Evolutionary conservation across 2,113 vertebrate species (phyloP), one percentile per base, ranked within the genome.

Genomic region (Pterophyllum scalare): DNA sequence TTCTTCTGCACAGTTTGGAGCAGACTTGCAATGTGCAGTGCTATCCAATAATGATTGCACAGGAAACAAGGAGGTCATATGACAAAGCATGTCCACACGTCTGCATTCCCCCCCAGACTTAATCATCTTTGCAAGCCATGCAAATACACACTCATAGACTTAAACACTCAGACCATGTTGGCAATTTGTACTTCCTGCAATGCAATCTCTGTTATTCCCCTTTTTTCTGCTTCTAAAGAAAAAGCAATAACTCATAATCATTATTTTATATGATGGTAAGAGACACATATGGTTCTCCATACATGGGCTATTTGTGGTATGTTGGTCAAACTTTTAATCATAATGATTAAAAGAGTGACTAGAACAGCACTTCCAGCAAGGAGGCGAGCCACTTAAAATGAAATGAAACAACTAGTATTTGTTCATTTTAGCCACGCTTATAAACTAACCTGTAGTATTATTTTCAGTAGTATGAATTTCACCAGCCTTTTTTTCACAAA

Each of bases 51-150:
- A 89, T 75, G 70, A 88, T 81, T 74, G 82, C 64, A 84, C 65
- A 59, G 79, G 81, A 86, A 91, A 92, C 82, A 88, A 72, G 92
- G 89, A 94, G 84, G 84, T 93, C 92, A 93, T 92, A 80, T 78
- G 79, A 65, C 72, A 85, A 87, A 88, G 54, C 78, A 64, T 58
- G 60, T 54, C 83, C 79, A 58, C 85, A 93, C 86, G 88, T 94
- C 82, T 91, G 89, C 79, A 61, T 77, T 89, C 86, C 35, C 67
- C 67, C 70, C 24, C 80, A 59, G 75, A 81, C 65, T 57, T 43
- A 60, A 86, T 88, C 81, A 81, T 82, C 58, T 10, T 82, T 56
- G 58, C 43, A 60, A 35, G 20, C 9, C 62, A 65, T n/a, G n/a
- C 74, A 81, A 76, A 64, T 78, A 77, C 74, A 54, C 58, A 17